These are phyloP conservation scores for Muscicapa adusta DNA, from an alignment of 2,113 vertebrate genomes.

Conservation along the genomic window DNA sequence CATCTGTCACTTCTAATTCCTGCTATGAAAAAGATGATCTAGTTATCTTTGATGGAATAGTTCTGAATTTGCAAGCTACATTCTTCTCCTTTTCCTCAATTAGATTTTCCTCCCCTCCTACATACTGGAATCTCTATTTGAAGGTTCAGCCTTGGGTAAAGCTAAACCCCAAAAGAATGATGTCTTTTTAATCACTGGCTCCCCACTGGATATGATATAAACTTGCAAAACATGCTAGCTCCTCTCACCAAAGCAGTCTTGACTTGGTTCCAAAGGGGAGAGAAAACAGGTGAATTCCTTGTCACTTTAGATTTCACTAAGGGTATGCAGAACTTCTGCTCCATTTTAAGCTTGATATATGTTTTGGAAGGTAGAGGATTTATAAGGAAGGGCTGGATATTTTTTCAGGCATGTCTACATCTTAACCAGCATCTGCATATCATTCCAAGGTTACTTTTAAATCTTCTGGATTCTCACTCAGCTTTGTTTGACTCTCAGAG, in stretches of 20 bases:
- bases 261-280: background rate
- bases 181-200: background rate
- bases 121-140: background rate
- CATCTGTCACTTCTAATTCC: constrained; percentile 52
- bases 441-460: background rate
- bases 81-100: background rate
- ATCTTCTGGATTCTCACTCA: background rate
- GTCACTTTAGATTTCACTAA: background rate
- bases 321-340: background rate
- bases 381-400: background rate
- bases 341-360: background rate
- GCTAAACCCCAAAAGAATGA: background rate
- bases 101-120: background rate
- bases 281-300: constrained; percentile 5
- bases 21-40: constrained; percentile 40
- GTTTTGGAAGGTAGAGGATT: background rate
- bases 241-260: background rate
- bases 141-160: background rate
- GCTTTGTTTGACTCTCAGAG: background rate
- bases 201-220: background rate
- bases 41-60: constrained; percentile 33
- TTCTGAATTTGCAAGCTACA: background rate
- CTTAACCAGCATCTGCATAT: background rate
- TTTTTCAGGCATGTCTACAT: background rate
- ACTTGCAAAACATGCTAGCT: background rate